Percentiles rank a stretch among this genome's conserved stretches.
Evolutionary conservation across 2,797 vertebrate species (phyloP).

Genomic region (Molossus alvarezi): DNA sequence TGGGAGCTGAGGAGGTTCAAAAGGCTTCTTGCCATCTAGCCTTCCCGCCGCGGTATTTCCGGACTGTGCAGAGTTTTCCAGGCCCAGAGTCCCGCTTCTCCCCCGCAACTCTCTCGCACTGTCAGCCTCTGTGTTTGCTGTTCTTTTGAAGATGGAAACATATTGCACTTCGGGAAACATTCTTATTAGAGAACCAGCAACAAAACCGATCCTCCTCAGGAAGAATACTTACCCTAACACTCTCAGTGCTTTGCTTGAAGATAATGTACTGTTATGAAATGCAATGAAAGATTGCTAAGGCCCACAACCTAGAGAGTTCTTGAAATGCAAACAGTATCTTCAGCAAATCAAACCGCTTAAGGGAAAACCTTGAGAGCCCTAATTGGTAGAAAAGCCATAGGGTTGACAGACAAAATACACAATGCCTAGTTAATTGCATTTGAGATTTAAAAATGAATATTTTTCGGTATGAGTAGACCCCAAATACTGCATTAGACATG

Average conservation of each 20-base stretch:
- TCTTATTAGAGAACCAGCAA: not conserved
- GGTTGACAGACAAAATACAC: not conserved
- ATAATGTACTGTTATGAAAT: not conserved
- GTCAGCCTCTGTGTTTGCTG: rapidly evolving
- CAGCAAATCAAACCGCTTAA: not conserved
- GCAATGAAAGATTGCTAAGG: not conserved
- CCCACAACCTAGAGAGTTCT: not conserved
- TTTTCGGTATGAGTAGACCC: not conserved
- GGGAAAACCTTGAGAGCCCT: not conserved
- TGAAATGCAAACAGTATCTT: not conserved
- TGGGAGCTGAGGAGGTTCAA: not conserved
- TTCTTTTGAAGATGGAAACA: not conserved
- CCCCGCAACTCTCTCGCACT: rapidly evolving
- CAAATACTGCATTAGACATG: not conserved
- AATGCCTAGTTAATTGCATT: not conserved
- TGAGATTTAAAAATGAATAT: not conserved
- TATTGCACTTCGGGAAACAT: not conserved
- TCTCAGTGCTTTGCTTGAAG: constrained; percentile 3
- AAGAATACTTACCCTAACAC: not conserved
- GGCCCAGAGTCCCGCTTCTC: too few relatives aligned
- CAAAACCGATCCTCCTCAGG: not conserved
- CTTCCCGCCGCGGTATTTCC: rapidly evolving
- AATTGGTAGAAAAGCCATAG: not conserved
- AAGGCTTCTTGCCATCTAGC: rapidly evolving
- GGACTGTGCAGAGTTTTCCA: not conserved